phyloP scores from a whole-genome alignment of 2,797 vertebrate genomes.

The Bradypodion pumilum region DNA sequence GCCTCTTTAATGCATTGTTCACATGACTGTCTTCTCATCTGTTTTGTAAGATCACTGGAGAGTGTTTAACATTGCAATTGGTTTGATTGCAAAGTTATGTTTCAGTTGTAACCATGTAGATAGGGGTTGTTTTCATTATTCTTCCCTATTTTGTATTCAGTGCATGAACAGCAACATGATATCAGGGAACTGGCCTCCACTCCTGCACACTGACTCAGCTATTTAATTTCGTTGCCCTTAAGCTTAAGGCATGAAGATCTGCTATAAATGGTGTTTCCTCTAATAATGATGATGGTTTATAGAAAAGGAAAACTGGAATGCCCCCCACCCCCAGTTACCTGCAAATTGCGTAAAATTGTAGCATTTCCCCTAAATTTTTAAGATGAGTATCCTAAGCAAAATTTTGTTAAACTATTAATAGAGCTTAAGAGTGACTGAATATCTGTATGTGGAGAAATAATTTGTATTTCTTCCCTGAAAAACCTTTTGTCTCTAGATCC shows the following conservation, averaged over 20 bases:
- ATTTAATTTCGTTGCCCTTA: conserved; percentile 62
- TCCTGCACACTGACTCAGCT: conserved; percentile 65
- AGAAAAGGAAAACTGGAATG: conserved; percentile 16
- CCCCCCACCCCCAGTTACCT: background rate
- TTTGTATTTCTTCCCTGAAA: background rate
- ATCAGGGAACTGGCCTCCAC: conserved; percentile 57
- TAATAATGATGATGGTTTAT: conserved; percentile 54
- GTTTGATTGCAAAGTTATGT: conserved; percentile 28
- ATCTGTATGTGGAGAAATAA: background rate
- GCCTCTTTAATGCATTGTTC: background rate
- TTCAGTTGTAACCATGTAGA: conserved; percentile 58
- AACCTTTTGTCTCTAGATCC: background rate
- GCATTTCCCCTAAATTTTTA: background rate
- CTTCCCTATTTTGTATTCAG: conserved; percentile 57
- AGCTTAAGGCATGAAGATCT: conserved; percentile 58
- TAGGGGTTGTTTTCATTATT: conserved; percentile 55
- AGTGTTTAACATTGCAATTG: conserved; percentile 43
- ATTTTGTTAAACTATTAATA: background rate
- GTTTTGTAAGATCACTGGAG: conserved; percentile 41
- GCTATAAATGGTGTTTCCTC: conserved; percentile 62
- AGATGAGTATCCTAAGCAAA: background rate
- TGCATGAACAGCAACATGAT: conserved; percentile 41
- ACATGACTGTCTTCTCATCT: background rate
- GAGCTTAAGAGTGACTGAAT: background rate
- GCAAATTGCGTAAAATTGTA: background rate